Evolutionary conservation across 2,113 vertebrate species (phyloP), one percentile per base, ranked within the genome.

Genomic region (Brachypodius melanocephalos): DNA sequence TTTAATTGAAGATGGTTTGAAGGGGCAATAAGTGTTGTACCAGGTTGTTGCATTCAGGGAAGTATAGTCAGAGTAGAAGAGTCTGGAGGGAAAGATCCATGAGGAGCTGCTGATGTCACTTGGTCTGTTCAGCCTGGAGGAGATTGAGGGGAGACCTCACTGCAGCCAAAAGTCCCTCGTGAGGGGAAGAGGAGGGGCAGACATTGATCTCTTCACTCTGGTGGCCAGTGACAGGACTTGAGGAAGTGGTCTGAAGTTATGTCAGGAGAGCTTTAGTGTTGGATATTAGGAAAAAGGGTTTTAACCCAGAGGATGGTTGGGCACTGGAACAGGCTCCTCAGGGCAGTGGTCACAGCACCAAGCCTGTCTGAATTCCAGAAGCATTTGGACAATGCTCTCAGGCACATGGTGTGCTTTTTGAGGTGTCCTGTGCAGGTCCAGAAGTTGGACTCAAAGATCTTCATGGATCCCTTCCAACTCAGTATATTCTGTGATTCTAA

Each of bases 121-220:
- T 24, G 58, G 2, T 81, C 20, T 4, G 61, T 7, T 46, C 29
- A 31, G n/a, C 14, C 45, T n/a, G 29, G 18, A 20, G 49, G 34
- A 66, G 15, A 38, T 38, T 51, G 38, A 52, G 51, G 26, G 28
- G 10, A 66, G 15, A 17, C 4, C 12, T 58, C 26, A 29, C 1
- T 45, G 36, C 24, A 52, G 38, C 21, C 24, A 20, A 3, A 66
- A 1, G 22, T 12, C 45, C 38, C 38, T 36, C 0, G 0, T 11
- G 32, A 38, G 28, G 15, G 8, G 28, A 73, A 28, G 12, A 18
- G 29, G 16, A 40, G 38, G 19, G 19, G 29, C 52, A 31, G 52
- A 16, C 3, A 19, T 15, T 4, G 10, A 14, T 66, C 28, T 51
- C 22, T 43, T 11, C 45, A 5, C 8, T 34, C 7, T 29, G 4